phyloP scores from a whole-genome alignment of 2,888 invertebrate genomes.

The Aphodius granarius region DNA sequence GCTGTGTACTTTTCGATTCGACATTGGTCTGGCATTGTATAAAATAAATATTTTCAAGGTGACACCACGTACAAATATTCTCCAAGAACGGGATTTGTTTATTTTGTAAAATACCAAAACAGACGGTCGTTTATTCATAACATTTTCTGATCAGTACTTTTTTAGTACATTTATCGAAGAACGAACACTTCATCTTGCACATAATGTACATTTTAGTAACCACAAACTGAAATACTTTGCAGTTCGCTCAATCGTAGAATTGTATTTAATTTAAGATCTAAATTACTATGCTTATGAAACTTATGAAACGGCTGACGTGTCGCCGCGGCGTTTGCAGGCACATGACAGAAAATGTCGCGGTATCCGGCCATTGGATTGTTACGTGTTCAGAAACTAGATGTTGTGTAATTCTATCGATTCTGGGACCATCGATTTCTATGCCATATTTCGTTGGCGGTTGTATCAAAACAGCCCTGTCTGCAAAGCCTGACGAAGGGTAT shows the following conservation, averaged over 20 bases:
- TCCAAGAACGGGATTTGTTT: neutral
- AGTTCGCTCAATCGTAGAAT: no score
- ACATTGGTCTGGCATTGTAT: neutral
- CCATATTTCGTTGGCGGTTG: neutral
- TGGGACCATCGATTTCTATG: neutral
- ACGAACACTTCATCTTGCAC: no score
- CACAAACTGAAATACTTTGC: no score
- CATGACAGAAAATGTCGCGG: neutral
- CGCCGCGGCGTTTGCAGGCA: neutral
- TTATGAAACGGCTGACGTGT: neutral
- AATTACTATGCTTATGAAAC: neutral
- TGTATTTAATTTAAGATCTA: neutral
- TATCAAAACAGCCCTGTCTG: neutral
- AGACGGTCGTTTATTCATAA: neutral
- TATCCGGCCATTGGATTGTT: neutral
- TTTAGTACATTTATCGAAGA: no score
- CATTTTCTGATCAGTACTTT: neutral
- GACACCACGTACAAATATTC: neutral
- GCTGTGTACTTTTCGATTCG: neutral
- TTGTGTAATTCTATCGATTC: neutral
- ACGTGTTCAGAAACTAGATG: neutral
- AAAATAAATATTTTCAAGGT: neutral
- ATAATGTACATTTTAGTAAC: neutral
- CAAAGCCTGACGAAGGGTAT: neutral
- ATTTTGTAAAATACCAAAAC: neutral